Base-by-base conservation (phyloP, 1,140 invertebrate species). In the Halictus rubicundus region DNA sequence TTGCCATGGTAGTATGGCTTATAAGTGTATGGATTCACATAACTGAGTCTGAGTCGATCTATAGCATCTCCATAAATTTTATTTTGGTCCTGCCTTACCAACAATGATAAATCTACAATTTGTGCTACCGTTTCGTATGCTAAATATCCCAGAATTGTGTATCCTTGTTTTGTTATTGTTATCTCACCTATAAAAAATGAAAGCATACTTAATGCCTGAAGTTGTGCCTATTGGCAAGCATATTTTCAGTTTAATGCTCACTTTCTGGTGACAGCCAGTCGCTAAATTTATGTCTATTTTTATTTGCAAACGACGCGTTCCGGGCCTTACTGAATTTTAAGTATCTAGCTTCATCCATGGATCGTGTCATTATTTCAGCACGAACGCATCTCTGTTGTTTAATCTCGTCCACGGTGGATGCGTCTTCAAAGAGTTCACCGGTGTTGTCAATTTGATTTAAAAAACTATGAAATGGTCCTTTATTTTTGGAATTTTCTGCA, bases 61-160 rank as follows among this genome's bases (percentile, higher is more conserved):
- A 94, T 92, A 21, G 94, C 92, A 89, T 95, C 94, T 49, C 91
- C 92, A 64, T 91, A 85, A 39, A 91, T 89, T 80, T 93, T 94
- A 72, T 90, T 92, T 80, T 92, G 92, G 84, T 95, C 95, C 84
- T 94, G 94, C 76, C 95, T 93, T 0, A 96, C 94, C 68, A 96
- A 82, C n/a, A 96, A 90, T 23, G 94, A 93, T 42, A 95, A 89
- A 90, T 96, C 95, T 72, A 96, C 92, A 75, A 96, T 94, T 90
- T 95, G 94, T 14, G 95, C 95, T 8, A 96, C 94, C 10, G 95
- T 95, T 92, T 96, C 95, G 88, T 95, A 95, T 0, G 95, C 95
- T 25, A 96, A 90, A 88, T 96, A 96, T 69, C 94, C 93, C 60
- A 96, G 88, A 63, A 96, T 92, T 68, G 94, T 94, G 54, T 94